These are phyloP conservation scores for Lottia scabra DNA, from an alignment of 2,888 invertebrate species.

Conservation along the genomic window DNA sequence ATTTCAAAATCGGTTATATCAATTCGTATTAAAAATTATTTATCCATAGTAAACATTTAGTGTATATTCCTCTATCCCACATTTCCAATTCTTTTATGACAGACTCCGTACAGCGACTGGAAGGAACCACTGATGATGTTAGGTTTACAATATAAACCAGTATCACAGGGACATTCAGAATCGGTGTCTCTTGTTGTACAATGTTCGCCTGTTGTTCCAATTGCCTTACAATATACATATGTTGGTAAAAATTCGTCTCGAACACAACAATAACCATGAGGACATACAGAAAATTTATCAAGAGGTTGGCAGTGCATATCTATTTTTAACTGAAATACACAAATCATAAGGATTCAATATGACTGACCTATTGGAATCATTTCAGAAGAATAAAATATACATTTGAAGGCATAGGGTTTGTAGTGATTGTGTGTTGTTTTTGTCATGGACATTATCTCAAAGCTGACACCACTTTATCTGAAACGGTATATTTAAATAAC, in stretches of 20 bases:
- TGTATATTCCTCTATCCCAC: no score
- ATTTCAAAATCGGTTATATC: no score
- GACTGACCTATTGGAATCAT: no score
- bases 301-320: constrained; percentile 27
- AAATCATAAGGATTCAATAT: no score
- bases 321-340: constrained; percentile 6
- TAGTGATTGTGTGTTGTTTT: no score
- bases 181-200: constrained; percentile 30
- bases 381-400: no score
- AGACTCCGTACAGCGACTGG: constrained; percentile 35
- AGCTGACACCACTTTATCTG: no score
- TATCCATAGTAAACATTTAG: no score
- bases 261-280: constrained; percentile 37
- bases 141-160: constrained; percentile 30
- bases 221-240: constrained; percentile 36
- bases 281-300: constrained; percentile 26
- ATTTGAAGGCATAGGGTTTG: no score
- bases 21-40: no score
- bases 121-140: constrained; percentile 27
- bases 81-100: constrained; percentile 7
- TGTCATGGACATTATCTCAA: no score
- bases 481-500: no score
- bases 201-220: constrained; percentile 20
- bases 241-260: constrained; percentile 38
- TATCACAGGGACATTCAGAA: constrained; percentile 32